Percentiles rank a stretch among this genome's conserved stretches.
Evolutionary conservation across 2,797 vertebrate genomes (phyloP).

Genomic region (Tiaroga cobitis): DNA sequence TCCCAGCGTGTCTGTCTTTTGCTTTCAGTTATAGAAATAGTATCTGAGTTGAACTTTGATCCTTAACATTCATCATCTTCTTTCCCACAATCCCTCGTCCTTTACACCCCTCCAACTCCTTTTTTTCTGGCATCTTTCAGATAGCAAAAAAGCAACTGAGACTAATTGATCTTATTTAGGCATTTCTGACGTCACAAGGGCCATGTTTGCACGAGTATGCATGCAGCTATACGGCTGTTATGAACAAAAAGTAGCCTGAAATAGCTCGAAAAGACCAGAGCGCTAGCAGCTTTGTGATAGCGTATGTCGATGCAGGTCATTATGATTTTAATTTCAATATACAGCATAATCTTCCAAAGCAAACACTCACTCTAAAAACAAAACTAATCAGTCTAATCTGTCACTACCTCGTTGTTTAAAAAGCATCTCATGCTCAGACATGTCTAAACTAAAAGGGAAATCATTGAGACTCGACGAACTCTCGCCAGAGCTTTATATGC

Average conservation of each 20-base stretch:
- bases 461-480: constrained; percentile 26
- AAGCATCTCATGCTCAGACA: constrained; percentile 12
- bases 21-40: background rate
- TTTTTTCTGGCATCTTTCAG: background rate
- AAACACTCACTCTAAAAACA: background rate
- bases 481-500: constrained; percentile 4
- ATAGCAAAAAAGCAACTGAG: background rate
- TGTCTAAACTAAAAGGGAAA: constrained; percentile 29
- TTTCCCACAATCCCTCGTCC: constrained; percentile 20
- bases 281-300: no score
- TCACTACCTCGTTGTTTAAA: background rate
- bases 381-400: background rate
- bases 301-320: background rate
- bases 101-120: background rate
- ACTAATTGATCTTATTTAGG: background rate
- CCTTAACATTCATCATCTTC: background rate
- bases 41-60: constrained; percentile 54
- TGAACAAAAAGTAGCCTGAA: background rate
- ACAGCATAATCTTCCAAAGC: background rate
- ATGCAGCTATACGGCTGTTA: background rate
- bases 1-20: background rate
- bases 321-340: background rate
- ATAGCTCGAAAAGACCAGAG: background rate
- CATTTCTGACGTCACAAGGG: background rate
- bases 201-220: background rate